A percentile compares a stretch with the other conserved stretches of the same genome.
phyloP scores from a whole-genome alignment of 2,113 vertebrate species.

The Tupaia tana region DNA sequence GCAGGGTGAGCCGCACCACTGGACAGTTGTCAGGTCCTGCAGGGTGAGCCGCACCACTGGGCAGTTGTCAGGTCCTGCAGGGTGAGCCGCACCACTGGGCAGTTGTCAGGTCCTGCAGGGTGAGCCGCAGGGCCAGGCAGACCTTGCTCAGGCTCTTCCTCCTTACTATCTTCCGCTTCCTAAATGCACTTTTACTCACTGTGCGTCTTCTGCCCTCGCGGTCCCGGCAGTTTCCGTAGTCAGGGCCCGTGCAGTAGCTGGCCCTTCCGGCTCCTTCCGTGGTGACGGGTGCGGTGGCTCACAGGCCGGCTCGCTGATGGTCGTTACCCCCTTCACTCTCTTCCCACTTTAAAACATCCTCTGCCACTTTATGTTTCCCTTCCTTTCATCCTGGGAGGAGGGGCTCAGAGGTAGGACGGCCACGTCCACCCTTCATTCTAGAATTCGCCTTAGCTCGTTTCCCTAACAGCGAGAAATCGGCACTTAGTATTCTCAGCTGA shows the following conservation, averaged over 20 bases:
- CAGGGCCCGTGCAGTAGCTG: background rate
- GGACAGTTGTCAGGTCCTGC: no score
- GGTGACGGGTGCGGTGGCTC: no score
- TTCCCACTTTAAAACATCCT: background rate
- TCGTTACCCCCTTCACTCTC: background rate
- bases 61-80: background rate
- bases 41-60: background rate
- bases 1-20: background rate
- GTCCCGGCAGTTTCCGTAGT: no score
- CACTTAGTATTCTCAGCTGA: background rate
- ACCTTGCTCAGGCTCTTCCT: background rate
- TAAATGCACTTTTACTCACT: no score
- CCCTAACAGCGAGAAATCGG: background rate
- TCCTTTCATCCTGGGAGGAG: background rate
- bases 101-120: background rate
- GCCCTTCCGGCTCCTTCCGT: background rate
- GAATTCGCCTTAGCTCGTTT: background rate
- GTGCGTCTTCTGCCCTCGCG: no score
- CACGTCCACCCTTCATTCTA: background rate
- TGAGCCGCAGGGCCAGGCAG: background rate
- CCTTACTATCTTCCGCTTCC: no score
- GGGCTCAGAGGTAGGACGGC: background rate
- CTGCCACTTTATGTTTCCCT: background rate
- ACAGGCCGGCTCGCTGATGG: background rate
- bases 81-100: no score